These are phyloP conservation scores for Lepetodrilus schrolli DNA, from an alignment of 2,888 invertebrate species.

Conservation along the genomic window DNA sequence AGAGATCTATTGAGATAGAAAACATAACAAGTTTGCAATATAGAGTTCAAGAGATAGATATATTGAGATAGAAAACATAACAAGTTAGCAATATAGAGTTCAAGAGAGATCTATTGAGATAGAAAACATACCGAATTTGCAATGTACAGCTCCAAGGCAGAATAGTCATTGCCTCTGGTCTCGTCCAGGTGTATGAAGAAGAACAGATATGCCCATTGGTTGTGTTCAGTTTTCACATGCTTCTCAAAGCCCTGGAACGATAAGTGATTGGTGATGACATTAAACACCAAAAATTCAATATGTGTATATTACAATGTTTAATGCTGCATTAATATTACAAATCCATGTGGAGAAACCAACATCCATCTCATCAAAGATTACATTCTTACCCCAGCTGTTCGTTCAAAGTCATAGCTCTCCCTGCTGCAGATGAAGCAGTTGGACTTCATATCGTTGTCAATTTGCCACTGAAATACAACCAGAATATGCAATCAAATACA, in stretches of 20 bases:
- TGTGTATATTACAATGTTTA: too few relatives aligned
- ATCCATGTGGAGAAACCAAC: neutral
- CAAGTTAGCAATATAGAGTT: too few relatives aligned
- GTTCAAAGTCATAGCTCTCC: constrained; percentile 74
- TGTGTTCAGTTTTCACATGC: constrained; percentile 73
- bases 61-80: too few relatives aligned
- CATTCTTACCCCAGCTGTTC: constrained; percentile 70
- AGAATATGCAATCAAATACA: too few relatives aligned
- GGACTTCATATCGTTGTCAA: constrained; percentile 73
- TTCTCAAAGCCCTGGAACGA: constrained; percentile 69
- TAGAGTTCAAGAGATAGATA: constrained; percentile 72
- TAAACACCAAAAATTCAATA: too few relatives aligned
- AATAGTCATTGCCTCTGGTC: constrained; percentile 73
- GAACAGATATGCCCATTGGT: constrained; percentile 75
- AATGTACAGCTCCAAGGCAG: constrained; percentile 72
- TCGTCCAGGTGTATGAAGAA: constrained; percentile 75
- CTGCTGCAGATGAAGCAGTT: constrained; percentile 74
- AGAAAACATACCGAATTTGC: constrained; percentile 61
- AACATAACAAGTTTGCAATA: constrained; percentile 66
- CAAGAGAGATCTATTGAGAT: neutral
- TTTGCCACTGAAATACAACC: constrained; percentile 71
- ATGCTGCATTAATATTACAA: neutral
- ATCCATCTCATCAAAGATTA: neutral
- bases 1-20: too few relatives aligned
- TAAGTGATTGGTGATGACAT: neutral